phyloP scores from a whole-genome alignment of 2,797 vertebrate genomes.

The Chaetodon trifasciatus region DNA sequence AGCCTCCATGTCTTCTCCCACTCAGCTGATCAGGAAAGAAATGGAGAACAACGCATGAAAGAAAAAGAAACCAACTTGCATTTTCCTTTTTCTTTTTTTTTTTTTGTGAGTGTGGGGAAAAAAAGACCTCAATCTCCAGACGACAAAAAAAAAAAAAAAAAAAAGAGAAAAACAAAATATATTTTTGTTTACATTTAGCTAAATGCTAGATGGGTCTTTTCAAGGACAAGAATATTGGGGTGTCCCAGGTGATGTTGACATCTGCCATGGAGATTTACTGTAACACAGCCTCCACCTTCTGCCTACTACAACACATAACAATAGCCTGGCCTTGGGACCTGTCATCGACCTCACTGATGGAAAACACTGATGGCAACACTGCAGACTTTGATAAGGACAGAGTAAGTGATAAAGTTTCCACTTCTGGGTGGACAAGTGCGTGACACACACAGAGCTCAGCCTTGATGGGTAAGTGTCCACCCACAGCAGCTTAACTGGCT shows the following conservation, averaged over 20 bases:
- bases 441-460: conserved; percentile 45
- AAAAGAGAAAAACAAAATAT: neutral
- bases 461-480: conserved; percentile 62
- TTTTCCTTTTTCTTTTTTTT: neutral
- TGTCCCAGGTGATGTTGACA: conserved; percentile 43
- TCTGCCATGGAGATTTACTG: conserved; percentile 45
- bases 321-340: conserved; percentile 59
- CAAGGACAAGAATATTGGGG: neutral
- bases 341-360: conserved; percentile 44
- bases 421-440: conserved; percentile 51
- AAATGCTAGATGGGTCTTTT: neutral
- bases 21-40: no score
- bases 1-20: no score
- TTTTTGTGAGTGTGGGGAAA: no score
- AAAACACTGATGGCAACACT: conserved; percentile 53
- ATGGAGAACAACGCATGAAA: neutral
- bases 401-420: conserved; percentile 61
- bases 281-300: conserved; percentile 40
- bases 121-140: no score
- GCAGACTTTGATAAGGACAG: conserved; percentile 47
- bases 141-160: no score
- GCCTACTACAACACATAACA: conserved; percentile 36
- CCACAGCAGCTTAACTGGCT: conserved; percentile 70
- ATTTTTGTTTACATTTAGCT: neutral
- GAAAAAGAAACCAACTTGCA: neutral